These are phyloP conservation scores for Dendrolimus pini DNA, from an alignment of 2,888 invertebrate species.

Conservation along the genomic window DNA sequence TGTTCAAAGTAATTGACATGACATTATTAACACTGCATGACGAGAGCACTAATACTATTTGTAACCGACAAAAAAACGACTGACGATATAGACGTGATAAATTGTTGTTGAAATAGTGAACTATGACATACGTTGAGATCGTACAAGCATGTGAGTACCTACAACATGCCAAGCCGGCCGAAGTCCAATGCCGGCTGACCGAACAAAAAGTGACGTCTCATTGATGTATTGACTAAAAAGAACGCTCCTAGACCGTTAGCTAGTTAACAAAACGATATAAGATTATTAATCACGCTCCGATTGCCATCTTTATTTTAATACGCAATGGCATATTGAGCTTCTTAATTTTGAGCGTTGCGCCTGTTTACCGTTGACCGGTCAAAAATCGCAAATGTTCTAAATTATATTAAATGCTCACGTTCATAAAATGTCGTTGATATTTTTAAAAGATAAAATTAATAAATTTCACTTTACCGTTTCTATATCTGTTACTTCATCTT, in stretches of 20 bases:
- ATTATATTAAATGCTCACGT: no score
- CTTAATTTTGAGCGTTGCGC: slow-evolving; percentile 1
- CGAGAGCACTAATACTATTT: slow-evolving; percentile 22
- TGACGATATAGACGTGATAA: slow-evolving; percentile 44
- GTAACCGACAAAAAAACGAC: slow-evolving; percentile 32
- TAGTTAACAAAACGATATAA: slow-evolving; percentile 57
- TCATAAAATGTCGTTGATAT: no score
- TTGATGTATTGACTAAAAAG: slow-evolving; percentile 62
- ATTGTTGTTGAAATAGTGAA: slow-evolving; percentile 61
- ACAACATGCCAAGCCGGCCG: slow-evolving; percentile 37
- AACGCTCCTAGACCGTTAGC: slow-evolving; percentile 52
- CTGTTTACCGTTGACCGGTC: neutral
- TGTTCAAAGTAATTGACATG: neutral
- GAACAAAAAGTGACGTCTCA: slow-evolving; percentile 60
- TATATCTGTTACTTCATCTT: no score
- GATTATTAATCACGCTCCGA: slow-evolving; percentile 49
- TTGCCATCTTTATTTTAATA: slow-evolving; percentile 38
- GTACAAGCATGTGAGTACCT: slow-evolving; percentile 30
- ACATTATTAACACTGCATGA: neutral
- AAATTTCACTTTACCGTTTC: no score
- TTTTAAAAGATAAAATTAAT: no score
- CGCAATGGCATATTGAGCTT: slow-evolving; percentile 12
- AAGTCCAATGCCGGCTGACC: slow-evolving; percentile 15
- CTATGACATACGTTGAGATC: slow-evolving; percentile 53
- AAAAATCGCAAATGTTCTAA: neutral